phyloP scores from a whole-genome alignment of 2,888 invertebrate species.

The Agrotis puta region DNA sequence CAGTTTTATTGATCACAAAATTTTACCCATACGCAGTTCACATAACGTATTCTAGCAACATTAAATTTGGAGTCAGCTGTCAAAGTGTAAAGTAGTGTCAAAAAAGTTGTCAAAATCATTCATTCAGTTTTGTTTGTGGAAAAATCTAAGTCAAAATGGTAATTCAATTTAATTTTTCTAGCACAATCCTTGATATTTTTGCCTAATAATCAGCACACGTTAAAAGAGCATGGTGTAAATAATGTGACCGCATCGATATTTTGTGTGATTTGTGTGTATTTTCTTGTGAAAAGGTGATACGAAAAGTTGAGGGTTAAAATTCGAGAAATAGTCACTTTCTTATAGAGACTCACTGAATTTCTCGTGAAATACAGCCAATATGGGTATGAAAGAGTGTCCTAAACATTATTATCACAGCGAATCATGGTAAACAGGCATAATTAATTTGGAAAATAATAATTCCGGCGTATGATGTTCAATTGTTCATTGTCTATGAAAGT shows the following conservation, averaged over 20 bases:
- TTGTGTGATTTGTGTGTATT: conserved; percentile 68
- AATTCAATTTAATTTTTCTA: conserved; percentile 79
- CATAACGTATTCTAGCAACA: conserved; percentile 18
- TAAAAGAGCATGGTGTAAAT: conserved; percentile 57
- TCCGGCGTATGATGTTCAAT: conserved; percentile 60
- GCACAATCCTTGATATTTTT: conserved; percentile 72
- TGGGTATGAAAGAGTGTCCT: conserved; percentile 63
- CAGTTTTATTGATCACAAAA: not conserved
- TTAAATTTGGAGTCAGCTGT: conserved; percentile 23
- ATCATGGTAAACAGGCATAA: not conserved
- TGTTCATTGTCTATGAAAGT: conserved; percentile 70
- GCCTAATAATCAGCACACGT: not conserved
- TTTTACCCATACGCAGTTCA: conserved; percentile 16
- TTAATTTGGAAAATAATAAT: conserved; percentile 5
- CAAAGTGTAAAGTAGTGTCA: conserved; percentile 9
- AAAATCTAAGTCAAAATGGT: conserved; percentile 82
- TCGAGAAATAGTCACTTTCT: conserved; percentile 51
- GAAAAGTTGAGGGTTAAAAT: conserved; percentile 58
- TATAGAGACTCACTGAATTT: conserved; percentile 32
- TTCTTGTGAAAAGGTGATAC: conserved; percentile 62
- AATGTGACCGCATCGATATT: conserved; percentile 69
- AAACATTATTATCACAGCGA: not conserved
- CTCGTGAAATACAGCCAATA: conserved; percentile 23
- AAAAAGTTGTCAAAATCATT: conserved; percentile 58
- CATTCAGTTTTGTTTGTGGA: conserved; percentile 70